Evolutionary conservation across 2,888 invertebrate genomes (phyloP), one percentile per base, ranked within the genome.

Genomic region (Linnaemya vulpina): DNA sequence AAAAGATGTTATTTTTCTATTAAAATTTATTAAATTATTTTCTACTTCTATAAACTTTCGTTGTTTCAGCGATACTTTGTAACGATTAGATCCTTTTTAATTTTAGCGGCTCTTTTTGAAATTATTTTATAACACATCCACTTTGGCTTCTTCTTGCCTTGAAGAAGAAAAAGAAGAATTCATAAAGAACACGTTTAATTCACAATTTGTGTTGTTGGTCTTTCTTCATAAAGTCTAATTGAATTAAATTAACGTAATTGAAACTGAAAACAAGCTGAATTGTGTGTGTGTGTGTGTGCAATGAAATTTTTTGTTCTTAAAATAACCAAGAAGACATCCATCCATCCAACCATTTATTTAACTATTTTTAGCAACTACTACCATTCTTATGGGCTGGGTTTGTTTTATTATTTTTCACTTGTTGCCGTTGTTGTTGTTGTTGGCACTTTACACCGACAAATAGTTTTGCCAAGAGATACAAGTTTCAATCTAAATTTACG

Each of bases 401-500:
- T 75, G 15, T 55, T 68, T 30, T n/a, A 2, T n/a, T 75, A 20
- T 68, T 49, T 20, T 35, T 49, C 30, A 20, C 51, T 38, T 65
- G 58, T 30, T 15, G 3, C 58, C 55, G n/a, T 65, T 65, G n/a
- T 58, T 30, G 13, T n/a, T 30, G 10, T 53, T 62, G 20, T 67
- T 74, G 74, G 68, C 74, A 80, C 67, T 74, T 74, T 35, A 67
- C 74, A 55, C 60, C 40, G 60, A 30, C 53, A 67, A 80, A 74
- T 67, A 82, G 58, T 65, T 82, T 55, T 40, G 53, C 35, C 22
- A 30, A 58, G 15, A 65, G 38, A 63, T 82, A 63, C 55, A 70
- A 82, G 82, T 82, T 82, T 76, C 75, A 82, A 76, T 82, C 76
- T 70, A 76, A 82, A 63, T 81, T 79, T 70, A 62, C 55, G 55